phyloP scores from a whole-genome alignment of 2,888 invertebrate species.

The Podabrus alpinus region DNA sequence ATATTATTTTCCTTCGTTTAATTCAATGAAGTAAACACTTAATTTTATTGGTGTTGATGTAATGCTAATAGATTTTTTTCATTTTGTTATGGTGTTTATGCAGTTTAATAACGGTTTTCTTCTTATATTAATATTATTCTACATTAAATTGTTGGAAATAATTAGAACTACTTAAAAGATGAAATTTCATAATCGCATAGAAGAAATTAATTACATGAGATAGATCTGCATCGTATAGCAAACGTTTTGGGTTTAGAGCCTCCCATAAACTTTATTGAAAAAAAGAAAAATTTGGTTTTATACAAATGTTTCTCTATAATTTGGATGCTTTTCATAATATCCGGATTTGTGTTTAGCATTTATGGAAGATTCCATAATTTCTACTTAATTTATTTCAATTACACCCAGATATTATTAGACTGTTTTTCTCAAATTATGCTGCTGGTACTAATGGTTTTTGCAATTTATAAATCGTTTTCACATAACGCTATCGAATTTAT shows the following conservation, averaged over 20 bases:
- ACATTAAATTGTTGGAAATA: too few relatives aligned
- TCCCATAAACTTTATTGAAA: not conserved
- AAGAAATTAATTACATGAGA: not conserved
- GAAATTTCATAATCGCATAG: not conserved
- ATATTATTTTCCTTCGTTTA: not conserved
- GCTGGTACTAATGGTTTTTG: not conserved
- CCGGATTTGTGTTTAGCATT: not conserved
- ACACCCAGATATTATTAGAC: not conserved
- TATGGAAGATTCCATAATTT: not conserved
- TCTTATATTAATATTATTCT: too few relatives aligned
- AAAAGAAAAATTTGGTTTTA: not conserved
- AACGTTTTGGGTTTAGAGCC: not conserved
- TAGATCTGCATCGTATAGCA: not conserved
- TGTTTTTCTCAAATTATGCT: not conserved
- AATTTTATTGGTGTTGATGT: too few relatives aligned
- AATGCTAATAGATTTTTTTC: too few relatives aligned
- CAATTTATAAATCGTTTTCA: not conserved
- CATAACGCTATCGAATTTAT: not conserved
- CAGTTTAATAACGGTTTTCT: too few relatives aligned
- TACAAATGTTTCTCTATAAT: not conserved
- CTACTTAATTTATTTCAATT: not conserved
- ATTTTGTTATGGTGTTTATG: too few relatives aligned
- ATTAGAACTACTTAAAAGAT: not conserved
- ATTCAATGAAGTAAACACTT: not conserved
- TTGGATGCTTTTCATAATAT: not conserved